These are phyloP conservation scores for Dromiciops gliroides DNA, from an alignment of 2,113 vertebrate genomes.

Conservation along the genomic window DNA sequence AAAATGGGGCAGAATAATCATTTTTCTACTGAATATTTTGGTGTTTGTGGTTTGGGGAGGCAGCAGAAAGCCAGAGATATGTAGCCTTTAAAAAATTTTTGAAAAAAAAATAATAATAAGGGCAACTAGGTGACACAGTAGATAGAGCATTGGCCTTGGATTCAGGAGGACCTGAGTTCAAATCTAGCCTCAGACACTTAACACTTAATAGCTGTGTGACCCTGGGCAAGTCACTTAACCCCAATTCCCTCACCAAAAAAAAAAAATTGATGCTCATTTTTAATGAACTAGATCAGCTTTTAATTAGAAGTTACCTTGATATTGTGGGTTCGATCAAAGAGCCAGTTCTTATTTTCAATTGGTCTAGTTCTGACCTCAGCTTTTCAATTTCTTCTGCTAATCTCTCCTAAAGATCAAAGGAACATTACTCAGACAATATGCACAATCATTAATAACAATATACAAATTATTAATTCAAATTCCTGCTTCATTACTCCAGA, in stretches of 20 bases:
- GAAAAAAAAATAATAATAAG: no score
- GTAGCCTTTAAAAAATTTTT: no score
- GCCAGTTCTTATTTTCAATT: slow-evolving; percentile 93
- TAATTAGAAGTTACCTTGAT: slow-evolving; percentile 88
- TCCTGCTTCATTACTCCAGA: background rate
- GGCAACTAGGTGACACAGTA: no score
- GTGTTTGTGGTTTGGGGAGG: background rate
- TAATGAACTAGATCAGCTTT: slow-evolving; percentile 35
- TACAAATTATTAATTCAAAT: background rate
- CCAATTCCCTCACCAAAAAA: no score
- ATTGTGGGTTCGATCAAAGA: slow-evolving; percentile 96
- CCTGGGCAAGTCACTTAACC: no score
- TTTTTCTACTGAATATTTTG: background rate
- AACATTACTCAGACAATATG: slow-evolving; percentile 34
- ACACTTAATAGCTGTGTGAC: no score
- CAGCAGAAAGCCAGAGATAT: background rate
- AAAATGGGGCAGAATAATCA: background rate
- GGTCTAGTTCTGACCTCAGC: slow-evolving; percentile 94
- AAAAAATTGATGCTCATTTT: background rate
- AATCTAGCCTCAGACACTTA: no score
- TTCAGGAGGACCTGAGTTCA: no score
- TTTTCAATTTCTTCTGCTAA: slow-evolving; percentile 97
- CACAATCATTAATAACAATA: background rate
- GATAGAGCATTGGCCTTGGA: no score
- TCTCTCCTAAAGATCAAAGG: slow-evolving; percentile 87